Evolutionary conservation across 2,797 vertebrate genomes (phyloP), one percentile per base, ranked within the genome.

Genomic region (Chelonia mydas): DNA sequence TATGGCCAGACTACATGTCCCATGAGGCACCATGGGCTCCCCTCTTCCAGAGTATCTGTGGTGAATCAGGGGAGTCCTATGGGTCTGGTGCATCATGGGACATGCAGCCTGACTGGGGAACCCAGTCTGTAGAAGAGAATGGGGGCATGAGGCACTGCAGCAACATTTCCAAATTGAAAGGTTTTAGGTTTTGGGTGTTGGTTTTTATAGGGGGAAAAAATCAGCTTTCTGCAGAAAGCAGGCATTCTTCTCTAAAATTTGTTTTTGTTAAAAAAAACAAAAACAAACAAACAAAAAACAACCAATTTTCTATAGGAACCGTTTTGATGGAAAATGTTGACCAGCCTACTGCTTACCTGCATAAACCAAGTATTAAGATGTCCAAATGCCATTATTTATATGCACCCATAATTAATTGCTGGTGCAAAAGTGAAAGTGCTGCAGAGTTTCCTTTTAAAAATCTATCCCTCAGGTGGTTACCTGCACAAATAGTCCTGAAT

Each of bases 401-500:
- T 17, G 55, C n/a, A 68, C n/a, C 33, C 65, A 68, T n/a, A 37
- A 68, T 68, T 68, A 68, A 68, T 68, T 21, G n/a, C 65, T 68
- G 33, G 9, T 68, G 57, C 68, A 82, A 78, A 59, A 25, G 88
- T 85, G 72, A 27, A 83, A 83, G 31, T 49, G 76, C 5, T 51
- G 10, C 9, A 11, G 80, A 83, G 77, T 59, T 95, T 65, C n/a
- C 65, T 93, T 81, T 77, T 89, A 50, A 65, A 49, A 82, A 0
- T 25, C 11, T 10, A 78, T 57, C 11, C n/a, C 81, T 80, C 51
- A n/a, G 80, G 49, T 77, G 83, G 33, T 59, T 85, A 96, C 94
- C 90, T 92, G 93, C 82, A 90, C 88, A 82, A 91, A 88, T 93
- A 91, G 87, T 80, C 81, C 90, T 86, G 61, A 85, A 92, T 65